Evolutionary conservation across 2,113 vertebrate genomes (phyloP), one percentile per base, ranked within the genome.

Genomic region (Larimichthys polyactis): DNA sequence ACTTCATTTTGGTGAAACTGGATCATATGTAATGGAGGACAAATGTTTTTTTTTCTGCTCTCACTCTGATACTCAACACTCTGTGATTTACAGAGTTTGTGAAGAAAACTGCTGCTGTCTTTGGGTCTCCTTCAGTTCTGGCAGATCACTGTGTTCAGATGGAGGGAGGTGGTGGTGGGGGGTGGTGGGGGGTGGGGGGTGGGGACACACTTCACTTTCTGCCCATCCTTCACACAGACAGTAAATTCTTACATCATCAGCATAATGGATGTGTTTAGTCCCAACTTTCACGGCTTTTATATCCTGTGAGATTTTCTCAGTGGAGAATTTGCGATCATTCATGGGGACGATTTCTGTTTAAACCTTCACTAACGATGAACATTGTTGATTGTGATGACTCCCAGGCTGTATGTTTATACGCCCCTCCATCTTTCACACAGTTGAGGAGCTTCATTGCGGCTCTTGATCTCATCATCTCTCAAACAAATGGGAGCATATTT

Each of bases 161-260:
- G 8, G 16, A 22, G 49, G 24, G 36, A 27, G 19, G 5, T 2
- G 36, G 8, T 40, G 36, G 36, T 40, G 36, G 36, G 36, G 36
- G 19, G 5, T 2, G 36, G 8, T 40, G 36, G 36, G 9, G 36
- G 36, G 36, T n/a, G n/a, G n/a, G 36, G 12, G 1, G 44, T 4
- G 11, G 43, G 59, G 32, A 70, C 57, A 81, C 58, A 20, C 54
- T 22, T 66, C 5, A 11, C 40, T 27, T 63, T 67, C 59, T 63
- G 32, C 60, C 60, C 54, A 43, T 67, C 52, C 51, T 24, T 79
- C 68, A 78, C 55, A 43, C 27, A 14, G 48, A 71, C 51, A 67
- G 60, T 78, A 83, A 76, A 81, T 64, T 57, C n/a, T 64, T 60
- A 68, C 36, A 77, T 89, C 71, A 49, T 81, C 75, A 27, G 46